A percentile compares a stretch with the other conserved stretches of the same genome.
These are phyloP conservation scores for Drosophila truncata DNA, from an alignment of 1,140 invertebrate genomes.

Conservation along the genomic window DNA sequence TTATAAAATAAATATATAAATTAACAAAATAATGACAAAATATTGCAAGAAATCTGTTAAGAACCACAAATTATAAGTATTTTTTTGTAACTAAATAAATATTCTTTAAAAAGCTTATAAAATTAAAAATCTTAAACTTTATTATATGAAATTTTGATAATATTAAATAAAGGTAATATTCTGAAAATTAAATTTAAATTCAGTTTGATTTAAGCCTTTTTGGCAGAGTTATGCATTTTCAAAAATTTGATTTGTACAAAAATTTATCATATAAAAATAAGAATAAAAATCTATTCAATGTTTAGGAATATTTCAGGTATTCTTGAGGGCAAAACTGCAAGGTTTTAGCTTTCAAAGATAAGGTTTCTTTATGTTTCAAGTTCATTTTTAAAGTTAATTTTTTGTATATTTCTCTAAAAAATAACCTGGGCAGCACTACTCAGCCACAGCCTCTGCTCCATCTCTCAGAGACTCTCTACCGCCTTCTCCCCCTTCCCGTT, in stretches of 20 bases:
- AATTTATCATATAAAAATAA: not conserved
- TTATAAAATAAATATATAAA: too few relatives aligned
- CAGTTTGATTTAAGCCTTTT: too few relatives aligned
- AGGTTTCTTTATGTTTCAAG: too few relatives aligned
- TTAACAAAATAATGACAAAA: too few relatives aligned
- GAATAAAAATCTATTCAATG: not conserved
- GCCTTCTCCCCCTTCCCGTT: conserved; percentile 3
- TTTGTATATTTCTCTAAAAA: not conserved
- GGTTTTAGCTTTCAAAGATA: too few relatives aligned
- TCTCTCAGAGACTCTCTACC: not conserved
- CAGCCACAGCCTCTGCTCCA: not conserved
- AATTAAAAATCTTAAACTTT: too few relatives aligned
- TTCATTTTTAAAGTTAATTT: too few relatives aligned
- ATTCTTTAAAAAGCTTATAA: not conserved
- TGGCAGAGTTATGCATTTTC: not conserved
- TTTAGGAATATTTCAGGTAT: not conserved
- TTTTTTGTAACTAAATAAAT: not conserved
- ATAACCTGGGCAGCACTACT: conserved; percentile 7
- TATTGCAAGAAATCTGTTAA: not conserved
- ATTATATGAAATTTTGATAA: too few relatives aligned
- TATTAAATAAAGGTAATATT: too few relatives aligned
- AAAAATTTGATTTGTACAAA: not conserved
- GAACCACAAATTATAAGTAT: not conserved
- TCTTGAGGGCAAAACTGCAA: not conserved
- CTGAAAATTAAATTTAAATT: too few relatives aligned